These are phyloP conservation scores for Balaeniceps rex DNA, from an alignment of 2,113 vertebrate genomes.

Conservation along the genomic window DNA sequence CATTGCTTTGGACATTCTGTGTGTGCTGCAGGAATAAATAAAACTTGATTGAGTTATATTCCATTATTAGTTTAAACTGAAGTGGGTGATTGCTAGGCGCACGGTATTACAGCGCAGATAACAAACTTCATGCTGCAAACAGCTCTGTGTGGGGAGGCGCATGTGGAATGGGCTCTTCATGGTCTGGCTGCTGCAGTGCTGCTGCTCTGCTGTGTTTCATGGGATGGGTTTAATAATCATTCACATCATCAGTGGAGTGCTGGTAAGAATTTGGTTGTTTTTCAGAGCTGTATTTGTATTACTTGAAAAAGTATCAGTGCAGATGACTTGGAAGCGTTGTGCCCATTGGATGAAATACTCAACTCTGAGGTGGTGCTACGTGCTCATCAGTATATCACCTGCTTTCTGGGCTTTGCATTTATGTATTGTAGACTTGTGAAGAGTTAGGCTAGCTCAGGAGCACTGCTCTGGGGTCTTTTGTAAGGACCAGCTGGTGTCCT, in stretches of 20 bases:
- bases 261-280: not conserved
- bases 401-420: not conserved
- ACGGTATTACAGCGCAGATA: not conserved
- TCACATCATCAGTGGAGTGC: not conserved
- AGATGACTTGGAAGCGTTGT: not conserved
- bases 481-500: not conserved
- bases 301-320: not conserved
- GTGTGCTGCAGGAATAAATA: not conserved
- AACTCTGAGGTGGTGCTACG: not conserved
- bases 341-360: not conserved
- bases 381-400: not conserved
- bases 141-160: not conserved
- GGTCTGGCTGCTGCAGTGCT: not conserved
- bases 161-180: not conserved
- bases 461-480: not conserved
- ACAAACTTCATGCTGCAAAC: not conserved
- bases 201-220: not conserved
- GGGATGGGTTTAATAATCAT: fast-evolving
- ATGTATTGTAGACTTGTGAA: not conserved
- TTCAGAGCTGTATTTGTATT: not conserved
- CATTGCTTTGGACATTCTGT: not conserved
- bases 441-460: not conserved
- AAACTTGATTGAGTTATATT: conserved; percentile 4
- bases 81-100: not conserved
- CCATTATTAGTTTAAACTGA: not conserved